Evolutionary conservation across 2,113 vertebrate species (phyloP).

Genomic region (Platysternon megacephalum): DNA sequence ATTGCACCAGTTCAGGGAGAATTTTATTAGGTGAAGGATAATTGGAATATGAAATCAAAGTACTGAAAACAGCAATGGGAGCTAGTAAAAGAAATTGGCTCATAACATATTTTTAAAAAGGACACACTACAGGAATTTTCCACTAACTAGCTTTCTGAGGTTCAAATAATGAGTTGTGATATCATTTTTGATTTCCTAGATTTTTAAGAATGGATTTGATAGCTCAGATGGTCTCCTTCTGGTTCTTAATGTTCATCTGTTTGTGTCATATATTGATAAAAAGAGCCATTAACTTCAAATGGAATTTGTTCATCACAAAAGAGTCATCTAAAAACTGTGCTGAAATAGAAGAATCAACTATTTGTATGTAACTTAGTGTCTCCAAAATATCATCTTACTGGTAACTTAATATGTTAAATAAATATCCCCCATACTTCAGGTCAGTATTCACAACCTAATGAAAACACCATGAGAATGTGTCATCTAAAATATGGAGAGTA

Average conservation of each 20-base stretch:
- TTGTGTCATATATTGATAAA: constrained; percentile 17
- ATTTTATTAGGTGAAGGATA: not conserved
- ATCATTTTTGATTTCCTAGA: not conserved
- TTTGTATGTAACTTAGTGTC: not conserved
- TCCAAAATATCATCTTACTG: not conserved
- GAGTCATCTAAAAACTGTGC: not conserved
- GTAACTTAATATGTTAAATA: not conserved
- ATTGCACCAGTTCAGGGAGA: not conserved
- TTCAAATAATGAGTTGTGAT: not conserved
- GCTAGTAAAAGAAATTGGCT: not conserved
- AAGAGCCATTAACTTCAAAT: constrained; percentile 34
- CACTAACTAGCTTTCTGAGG: not conserved
- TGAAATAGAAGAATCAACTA: not conserved
- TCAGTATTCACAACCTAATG: not conserved
- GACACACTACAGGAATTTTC: not conserved
- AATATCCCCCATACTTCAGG: not conserved
- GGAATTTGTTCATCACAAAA: constrained; percentile 1
- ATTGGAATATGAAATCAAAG: not conserved
- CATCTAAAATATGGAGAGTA: not conserved
- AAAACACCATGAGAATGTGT: not conserved
- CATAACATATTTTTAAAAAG: not conserved
- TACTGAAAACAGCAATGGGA: not conserved
- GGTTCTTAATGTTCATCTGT: not conserved
- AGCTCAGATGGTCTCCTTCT: not conserved
- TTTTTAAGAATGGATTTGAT: not conserved